Evolutionary conservation across 2,797 vertebrate species (phyloP), one percentile per base, ranked within the genome.

Genomic region (Enteromius anoplus): DNA sequence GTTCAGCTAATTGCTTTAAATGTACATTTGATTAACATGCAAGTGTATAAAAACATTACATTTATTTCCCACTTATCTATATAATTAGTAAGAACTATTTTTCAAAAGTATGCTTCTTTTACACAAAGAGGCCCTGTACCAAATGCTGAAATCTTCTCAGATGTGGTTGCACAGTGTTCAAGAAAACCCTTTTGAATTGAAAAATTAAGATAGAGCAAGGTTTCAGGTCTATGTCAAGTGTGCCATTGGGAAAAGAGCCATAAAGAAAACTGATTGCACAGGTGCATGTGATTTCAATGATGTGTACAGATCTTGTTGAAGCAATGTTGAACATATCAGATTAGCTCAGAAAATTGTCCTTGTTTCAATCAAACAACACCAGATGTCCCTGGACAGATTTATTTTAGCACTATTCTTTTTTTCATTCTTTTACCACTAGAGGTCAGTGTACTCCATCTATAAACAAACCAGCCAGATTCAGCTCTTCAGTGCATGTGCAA

Each of bases 391-490:
- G 21, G 40, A 23, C 32, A 75, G 51, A n/a, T n/a, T n/a, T n/a
- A 75, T 23, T 32, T 40, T 37, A 21, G 32, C 3, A 15, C 8
- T 32, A 26, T 1, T 11, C 37, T n/a, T 37, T 23, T 51, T 60
- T 47, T 58, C 15, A 34, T 4, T 34, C 17, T 64, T 2, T 15
- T 21, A 51, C 88, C 91, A 91, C 73, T 83, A 92, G 93, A 90
- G 86, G 87, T 82, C 29, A 68, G 86, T 86, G 66, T 81, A 70
- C 71, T 42, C 58, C n/a, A 78, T 45, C 49, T 12, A 23, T 15
- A 64, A 81, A 53, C 58, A 66, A 40, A 7, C 0, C 5, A 4
- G 11, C 17, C 21, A 3, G 23, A 11, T 62, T 34, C 32, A 82
- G 58, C 47, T 4, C 17, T 69, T 60, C 6, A 21, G n/a, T 10